Evolutionary conservation across 2,113 vertebrate genomes (phyloP).

Genomic region (Prinia subflava): DNA sequence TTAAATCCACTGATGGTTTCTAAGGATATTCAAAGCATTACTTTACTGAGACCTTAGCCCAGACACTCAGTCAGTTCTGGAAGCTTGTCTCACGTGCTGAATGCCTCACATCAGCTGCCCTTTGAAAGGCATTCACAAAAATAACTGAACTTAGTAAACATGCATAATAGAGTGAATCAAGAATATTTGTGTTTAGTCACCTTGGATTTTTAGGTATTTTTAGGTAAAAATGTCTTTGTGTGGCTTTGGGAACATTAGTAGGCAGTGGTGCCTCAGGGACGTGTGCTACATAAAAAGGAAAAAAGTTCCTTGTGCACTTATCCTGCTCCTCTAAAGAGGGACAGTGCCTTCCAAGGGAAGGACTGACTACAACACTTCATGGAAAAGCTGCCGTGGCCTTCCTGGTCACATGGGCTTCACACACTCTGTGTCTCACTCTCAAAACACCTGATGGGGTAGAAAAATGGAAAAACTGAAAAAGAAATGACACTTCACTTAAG

Average conservation of each 20-base stretch:
- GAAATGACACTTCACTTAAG: neutral
- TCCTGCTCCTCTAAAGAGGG: neutral
- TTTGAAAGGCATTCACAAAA: neutral
- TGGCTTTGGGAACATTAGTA: neutral
- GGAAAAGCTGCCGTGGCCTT: neutral
- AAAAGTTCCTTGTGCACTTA: neutral
- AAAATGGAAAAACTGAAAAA: neutral
- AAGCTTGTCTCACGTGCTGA: neutral
- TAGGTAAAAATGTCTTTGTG: neutral
- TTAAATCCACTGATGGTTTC: neutral
- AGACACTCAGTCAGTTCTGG: neutral
- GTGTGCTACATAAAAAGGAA: neutral
- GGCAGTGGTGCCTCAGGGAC: neutral
- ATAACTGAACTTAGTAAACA: neutral
- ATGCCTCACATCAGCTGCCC: neutral
- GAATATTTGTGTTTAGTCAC: neutral
- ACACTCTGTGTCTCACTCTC: neutral
- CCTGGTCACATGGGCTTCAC: neutral
- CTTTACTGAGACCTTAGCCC: neutral
- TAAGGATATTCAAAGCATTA: neutral
- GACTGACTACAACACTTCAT: neutral
- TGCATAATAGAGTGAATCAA: neutral
- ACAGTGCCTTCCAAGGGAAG: neutral
- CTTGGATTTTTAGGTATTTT: neutral
- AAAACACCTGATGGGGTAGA: neutral